Conservation (phyloP, 2,888 invertebrate species). For the Teleogryllus oceanicus region DNA sequence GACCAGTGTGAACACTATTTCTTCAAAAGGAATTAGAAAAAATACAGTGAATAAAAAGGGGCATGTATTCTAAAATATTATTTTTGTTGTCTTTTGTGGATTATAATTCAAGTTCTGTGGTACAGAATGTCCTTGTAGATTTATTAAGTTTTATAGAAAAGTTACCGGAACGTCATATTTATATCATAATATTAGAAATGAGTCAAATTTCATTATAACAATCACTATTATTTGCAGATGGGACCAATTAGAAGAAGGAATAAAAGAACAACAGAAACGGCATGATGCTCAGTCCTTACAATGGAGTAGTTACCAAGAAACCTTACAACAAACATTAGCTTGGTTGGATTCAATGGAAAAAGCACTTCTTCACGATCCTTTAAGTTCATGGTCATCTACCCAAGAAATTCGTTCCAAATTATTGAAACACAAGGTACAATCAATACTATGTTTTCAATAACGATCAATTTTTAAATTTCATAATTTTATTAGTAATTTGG, state of each 20-base stretch:
- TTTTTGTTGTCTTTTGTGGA: too few species aligned
- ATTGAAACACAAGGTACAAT: constrained; percentile 68
- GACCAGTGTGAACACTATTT: too few species aligned
- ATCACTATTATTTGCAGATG: constrained; percentile 53
- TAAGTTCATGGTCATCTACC: constrained; percentile 68
- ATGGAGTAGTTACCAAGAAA: constrained; percentile 81
- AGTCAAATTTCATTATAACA: too few species aligned
- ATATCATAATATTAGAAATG: too few species aligned
- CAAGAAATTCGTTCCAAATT: constrained; percentile 82
- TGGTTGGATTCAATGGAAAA: constrained; percentile 87
- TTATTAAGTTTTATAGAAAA: too few species aligned
- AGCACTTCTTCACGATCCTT: constrained; percentile 65
- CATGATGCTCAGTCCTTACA: constrained; percentile 80
- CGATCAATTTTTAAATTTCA: background rate
- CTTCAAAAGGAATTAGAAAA: too few species aligned
- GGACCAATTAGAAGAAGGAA: constrained; percentile 81
- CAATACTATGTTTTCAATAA: background rate
- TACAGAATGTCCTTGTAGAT: too few species aligned
- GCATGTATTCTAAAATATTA: too few species aligned
- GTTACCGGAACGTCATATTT: too few species aligned
- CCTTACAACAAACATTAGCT: constrained; percentile 72
- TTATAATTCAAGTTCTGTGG: too few species aligned
- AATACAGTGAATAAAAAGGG: too few species aligned
- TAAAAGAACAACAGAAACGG: constrained; percentile 78
- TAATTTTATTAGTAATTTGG: background rate